These are phyloP conservation scores for Drosophila rubida DNA, from an alignment of 2,888 invertebrate species.

Conservation along the genomic window DNA sequence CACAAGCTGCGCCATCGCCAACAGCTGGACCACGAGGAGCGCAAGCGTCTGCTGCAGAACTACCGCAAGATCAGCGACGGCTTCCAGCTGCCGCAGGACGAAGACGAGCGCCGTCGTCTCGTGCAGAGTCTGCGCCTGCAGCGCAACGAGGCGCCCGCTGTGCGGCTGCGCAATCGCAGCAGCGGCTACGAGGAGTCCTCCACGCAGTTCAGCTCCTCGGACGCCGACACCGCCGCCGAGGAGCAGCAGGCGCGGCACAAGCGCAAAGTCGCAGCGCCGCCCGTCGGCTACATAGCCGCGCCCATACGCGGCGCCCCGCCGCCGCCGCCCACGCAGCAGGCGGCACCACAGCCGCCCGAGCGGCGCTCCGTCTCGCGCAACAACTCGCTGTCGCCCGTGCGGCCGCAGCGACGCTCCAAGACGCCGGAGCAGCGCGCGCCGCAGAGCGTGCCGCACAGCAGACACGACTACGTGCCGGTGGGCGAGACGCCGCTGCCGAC, in stretches of 20 bases:
- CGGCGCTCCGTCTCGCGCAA: conserved; percentile 75
- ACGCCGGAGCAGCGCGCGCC: conserved; percentile 75
- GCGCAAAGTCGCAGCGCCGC: conserved; percentile 34
- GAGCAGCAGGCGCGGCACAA: conserved; percentile 45
- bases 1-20: conserved; percentile 83
- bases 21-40: conserved; percentile 82
- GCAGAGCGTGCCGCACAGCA: conserved; percentile 39
- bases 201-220: conserved; percentile 83
- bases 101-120: conserved; percentile 80
- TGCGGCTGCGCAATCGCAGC: conserved; percentile 53
- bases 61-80: conserved; percentile 83
- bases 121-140: conserved; percentile 81
- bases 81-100: conserved; percentile 77
- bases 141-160: conserved; percentile 67
- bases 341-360: conserved; percentile 49
- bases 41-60: conserved; percentile 79
- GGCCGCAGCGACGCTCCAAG: conserved; percentile 81
- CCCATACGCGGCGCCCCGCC: conserved; percentile 77
- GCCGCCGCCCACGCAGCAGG: conserved; percentile 40
- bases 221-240: conserved; percentile 77
- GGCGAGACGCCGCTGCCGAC: conserved; percentile 43
- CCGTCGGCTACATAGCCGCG: conserved; percentile 48
- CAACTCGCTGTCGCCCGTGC: conserved; percentile 82
- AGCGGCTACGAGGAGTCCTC: conserved; percentile 83
- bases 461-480: conserved; percentile 68